Base-by-base conservation (phyloP, 2,113 vertebrate species). In the Sinocyclocheilus maitianheensis region DNA sequence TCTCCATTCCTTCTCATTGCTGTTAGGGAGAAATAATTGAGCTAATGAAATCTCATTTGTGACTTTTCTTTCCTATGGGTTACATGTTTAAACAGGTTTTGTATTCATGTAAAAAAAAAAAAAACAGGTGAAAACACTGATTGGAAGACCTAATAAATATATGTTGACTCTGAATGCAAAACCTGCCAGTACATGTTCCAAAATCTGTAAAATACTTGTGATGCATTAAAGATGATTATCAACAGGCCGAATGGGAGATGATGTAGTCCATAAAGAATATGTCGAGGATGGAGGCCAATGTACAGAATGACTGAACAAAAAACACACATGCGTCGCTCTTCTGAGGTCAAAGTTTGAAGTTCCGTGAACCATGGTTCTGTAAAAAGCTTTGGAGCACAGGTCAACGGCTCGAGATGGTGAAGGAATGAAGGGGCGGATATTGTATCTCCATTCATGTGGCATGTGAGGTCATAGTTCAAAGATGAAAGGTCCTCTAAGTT, bases 391-490 rank as follows among this genome's bases (percentile, higher is more conserved):
- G 5, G 89, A 93, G 86, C 92, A 95, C 89, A 94, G 94, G 94
- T 93, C 92, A 94, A 74, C 12, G 77, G 78, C 77, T 91, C 63
- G 83, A 85, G 84, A 80, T 83, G 80, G 86, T 85, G 92, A 88
- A 89, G 90, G 92, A 91, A 92, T 90, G 92, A 94, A 91, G 91
- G 90, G 90, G 91, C 89, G 93, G 93, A 93, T 91, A 94, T 95
- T 93, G 93, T 93, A 94, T 94, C 93, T 94, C 92, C 92, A 94
- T 94, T 94, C 92, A 94, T 93, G 93, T 94, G 92, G 94, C 90
- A 91, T 90, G 88, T 51, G 7, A 90, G 93, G 91, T 93, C 88
- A 92, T 74, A 92, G 94, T 90, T 94, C 91, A 94, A 91, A 95
- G 93, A 91, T 92, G 91, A 94, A 92, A 92, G 93, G 94, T 94